Conservation (phyloP, 2,797 vertebrate species). For the Zalophus californianus region DNA sequence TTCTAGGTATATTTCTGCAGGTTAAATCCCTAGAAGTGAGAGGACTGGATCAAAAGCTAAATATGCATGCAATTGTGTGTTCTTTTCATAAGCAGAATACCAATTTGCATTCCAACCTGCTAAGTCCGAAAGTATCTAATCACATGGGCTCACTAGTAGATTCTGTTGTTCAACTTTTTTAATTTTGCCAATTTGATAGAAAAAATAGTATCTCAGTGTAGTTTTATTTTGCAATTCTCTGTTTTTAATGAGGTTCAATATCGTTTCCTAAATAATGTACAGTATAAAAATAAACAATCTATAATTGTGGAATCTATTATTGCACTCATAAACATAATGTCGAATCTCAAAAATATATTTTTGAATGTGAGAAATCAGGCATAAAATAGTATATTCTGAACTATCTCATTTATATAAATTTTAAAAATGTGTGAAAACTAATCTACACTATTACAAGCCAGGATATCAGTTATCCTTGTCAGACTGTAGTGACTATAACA, state of each 20-base stretch:
- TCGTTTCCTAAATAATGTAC: background rate
- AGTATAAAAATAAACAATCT: background rate
- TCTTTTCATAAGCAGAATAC: background rate
- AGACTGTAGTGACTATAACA: background rate
- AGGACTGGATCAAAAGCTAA: background rate
- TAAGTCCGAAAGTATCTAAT: background rate
- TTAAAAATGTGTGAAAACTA: background rate
- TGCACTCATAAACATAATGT: background rate
- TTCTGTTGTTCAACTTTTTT: background rate
- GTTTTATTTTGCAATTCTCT: conserved; percentile 18
- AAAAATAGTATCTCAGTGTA: background rate
- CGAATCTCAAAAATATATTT: background rate
- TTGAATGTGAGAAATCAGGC: background rate
- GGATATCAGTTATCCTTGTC: background rate
- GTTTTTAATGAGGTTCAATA: background rate
- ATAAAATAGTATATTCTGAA: background rate
- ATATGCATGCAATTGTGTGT: background rate
- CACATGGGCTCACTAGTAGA: background rate
- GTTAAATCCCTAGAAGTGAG: background rate
- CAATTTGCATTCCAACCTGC: background rate
- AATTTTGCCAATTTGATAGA: background rate
- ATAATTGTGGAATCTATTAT: background rate
- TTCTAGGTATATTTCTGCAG: background rate
- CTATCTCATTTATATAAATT: background rate
- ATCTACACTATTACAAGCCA: background rate